phyloP scores from a whole-genome alignment of 2,888 invertebrate species.

The Cybosia mesomella region DNA sequence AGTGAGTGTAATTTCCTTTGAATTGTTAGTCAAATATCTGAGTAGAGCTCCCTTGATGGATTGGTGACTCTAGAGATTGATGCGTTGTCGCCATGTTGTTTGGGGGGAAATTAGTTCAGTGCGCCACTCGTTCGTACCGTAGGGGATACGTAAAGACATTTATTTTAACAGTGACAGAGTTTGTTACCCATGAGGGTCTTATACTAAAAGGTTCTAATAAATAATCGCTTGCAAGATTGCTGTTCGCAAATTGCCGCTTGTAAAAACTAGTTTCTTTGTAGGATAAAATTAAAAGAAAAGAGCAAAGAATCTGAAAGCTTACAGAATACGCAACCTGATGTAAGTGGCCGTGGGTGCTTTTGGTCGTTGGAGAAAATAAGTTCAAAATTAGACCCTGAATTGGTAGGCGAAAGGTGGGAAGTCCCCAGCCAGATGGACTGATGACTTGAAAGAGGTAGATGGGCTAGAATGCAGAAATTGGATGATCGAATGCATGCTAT shows the following conservation, averaged over 20 bases:
- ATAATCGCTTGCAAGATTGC: not conserved
- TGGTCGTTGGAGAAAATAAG: not conserved
- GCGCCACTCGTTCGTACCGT: not conserved
- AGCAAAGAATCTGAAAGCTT: not conserved
- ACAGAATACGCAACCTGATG: not conserved
- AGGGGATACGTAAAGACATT: slow-evolving; percentile 2
- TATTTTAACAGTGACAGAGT: slow-evolving; percentile 4
- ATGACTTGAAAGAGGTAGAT: no score
- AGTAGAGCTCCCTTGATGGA: not conserved
- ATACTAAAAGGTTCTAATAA: not conserved
- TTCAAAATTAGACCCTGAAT: not conserved
- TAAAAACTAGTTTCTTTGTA: not conserved
- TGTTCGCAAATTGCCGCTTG: not conserved
- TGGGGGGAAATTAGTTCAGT: not conserved
- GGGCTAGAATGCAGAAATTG: no score
- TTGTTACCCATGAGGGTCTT: not conserved
- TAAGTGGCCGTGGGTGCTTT: not conserved
- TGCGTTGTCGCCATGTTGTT: not conserved
- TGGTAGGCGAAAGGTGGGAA: not conserved
- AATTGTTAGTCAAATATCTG: not conserved
- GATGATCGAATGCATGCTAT: no score
- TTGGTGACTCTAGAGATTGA: not conserved
- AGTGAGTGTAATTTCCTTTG: not conserved
- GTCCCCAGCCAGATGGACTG: no score
- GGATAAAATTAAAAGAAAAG: not conserved